A percentile compares a stretch with the other conserved stretches of the same genome.
phyloP scores from a whole-genome alignment of 2,888 invertebrate species.

The Drosophila mayaguana region DNA sequence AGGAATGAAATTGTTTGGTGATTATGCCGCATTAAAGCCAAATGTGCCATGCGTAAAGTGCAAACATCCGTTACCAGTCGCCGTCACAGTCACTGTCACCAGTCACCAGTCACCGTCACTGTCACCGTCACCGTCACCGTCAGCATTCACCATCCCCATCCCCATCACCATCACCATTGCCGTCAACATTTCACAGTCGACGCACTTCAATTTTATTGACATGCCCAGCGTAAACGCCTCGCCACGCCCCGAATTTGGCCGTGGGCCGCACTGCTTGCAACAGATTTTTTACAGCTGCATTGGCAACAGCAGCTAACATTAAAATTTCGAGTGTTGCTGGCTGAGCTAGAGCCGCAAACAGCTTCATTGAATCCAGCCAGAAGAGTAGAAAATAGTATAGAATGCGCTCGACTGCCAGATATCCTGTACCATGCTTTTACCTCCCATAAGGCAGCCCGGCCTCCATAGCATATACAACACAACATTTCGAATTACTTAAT shows the following conservation, averaged over 20 bases:
- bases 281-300: conserved; percentile 77
- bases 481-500: not conserved
- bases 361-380: conserved; percentile 7
- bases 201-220: conserved; percentile 78
- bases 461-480: not conserved
- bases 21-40: conserved; percentile 80
- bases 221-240: conserved; percentile 48
- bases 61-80: conserved; percentile 64
- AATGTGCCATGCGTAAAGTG: conserved; percentile 72
- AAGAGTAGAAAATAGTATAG: not conserved
- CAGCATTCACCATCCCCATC: conserved; percentile 9
- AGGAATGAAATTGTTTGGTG: conserved; percentile 79
- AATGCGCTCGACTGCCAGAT: not conserved
- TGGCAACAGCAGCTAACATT: conserved; percentile 61
- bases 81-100: conserved; percentile 36
- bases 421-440: not conserved
- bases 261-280: conserved; percentile 37
- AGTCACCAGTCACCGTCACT: conserved; percentile 13
- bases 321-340: conserved; percentile 53
- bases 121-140: conserved; percentile 11
- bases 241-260: conserved; percentile 6
- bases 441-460: not conserved
- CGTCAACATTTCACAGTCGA: conserved; percentile 32
- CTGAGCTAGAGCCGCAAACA: conserved; percentile 21
- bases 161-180: conserved; percentile 3